Evolutionary conservation across 1,140 invertebrate genomes (phyloP).

Genomic region (Aphidius gifuensis): DNA sequence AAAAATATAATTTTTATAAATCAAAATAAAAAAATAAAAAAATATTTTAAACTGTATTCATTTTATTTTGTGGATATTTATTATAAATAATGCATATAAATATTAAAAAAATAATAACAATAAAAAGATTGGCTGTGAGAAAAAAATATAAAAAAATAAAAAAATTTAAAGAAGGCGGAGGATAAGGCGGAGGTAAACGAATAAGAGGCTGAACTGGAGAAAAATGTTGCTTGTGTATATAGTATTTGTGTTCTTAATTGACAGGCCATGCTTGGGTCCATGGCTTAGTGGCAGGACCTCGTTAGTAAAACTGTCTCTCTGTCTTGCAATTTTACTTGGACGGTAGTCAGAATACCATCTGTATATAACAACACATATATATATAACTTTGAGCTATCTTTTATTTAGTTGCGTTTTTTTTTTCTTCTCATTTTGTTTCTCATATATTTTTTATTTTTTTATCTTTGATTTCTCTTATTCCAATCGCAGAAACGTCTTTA

Average conservation of each 20-base stretch:
- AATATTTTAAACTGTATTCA: too few species aligned
- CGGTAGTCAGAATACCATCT: slow-evolving; percentile 49
- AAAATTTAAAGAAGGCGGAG: slow-evolving; percentile 27
- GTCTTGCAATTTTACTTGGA: slow-evolving; percentile 26
- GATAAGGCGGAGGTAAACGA: slow-evolving; percentile 24
- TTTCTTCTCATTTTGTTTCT: background rate
- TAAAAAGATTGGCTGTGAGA: too few species aligned
- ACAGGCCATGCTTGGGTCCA: slow-evolving; percentile 45
- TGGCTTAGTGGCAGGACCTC: slow-evolving; percentile 52
- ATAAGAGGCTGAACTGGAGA: slow-evolving; percentile 32
- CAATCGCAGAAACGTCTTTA: slow-evolving; percentile 42
- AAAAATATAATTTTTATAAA: too few species aligned
- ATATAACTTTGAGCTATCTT: slow-evolving; percentile 4
- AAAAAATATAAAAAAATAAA: slow-evolving; percentile 8
- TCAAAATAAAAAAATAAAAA: too few species aligned
- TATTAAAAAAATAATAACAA: too few species aligned
- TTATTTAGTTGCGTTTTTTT: background rate
- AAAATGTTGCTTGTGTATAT: slow-evolving; percentile 45
- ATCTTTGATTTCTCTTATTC: slow-evolving; percentile 1
- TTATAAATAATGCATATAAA: too few species aligned
- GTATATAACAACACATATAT: slow-evolving; percentile 35
- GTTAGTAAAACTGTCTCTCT: slow-evolving; percentile 43
- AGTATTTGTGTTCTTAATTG: slow-evolving; percentile 52
- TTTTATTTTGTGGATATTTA: too few species aligned
- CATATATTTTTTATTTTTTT: slow-evolving; percentile 4